Base-by-base conservation (phyloP, 2,797 vertebrate species). In the Liparis tanakae region DNA sequence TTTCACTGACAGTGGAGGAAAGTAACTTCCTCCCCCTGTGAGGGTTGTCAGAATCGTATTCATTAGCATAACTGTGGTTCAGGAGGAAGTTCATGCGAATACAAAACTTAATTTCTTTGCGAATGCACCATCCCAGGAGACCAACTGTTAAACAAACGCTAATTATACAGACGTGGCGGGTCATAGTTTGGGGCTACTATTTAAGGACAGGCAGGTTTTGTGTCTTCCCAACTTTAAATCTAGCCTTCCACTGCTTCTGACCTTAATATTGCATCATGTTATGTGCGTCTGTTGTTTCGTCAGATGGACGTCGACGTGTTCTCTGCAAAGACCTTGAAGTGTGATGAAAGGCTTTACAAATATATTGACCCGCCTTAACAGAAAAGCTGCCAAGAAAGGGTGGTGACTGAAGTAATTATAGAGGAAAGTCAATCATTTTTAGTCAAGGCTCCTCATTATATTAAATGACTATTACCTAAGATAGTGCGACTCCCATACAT, bases 401-500 rank as follows among this genome's bases (percentile, higher is more conserved):
- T 14, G 10, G 14, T 50, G 37, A 74, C 39, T 78, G 34, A 46
- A 68, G 59, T 66, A 69, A 84, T 79, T 67, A 18, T 56, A 56
- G 78, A 78, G 58, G 48, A 70, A 60, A 80, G 72, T 75, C 68
- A 81, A 85, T 85, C 10, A 71, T 87, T 85, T 82, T 69, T 53
- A 59, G 48, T 66, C 66, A 80, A 73, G 18, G 64, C 64, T 83
- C 70, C 67, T 77, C 70, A 80, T 87, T 85, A 83, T 74, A 62
- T 75, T 73, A 85, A 85, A 86, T 77, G 76, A 69, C 67, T 78
- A 70, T 77, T 73, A 85, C 81, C 85, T 67, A 74, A 86, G 74
- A 53, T 67, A 3, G 14, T 58, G 70, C 68, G 71, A 67, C 72
- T 70, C 74, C 74, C 82, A 84, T 85, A 87, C 82, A 87, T 89